phyloP scores from a whole-genome alignment of 1,140 invertebrate species.

The Pentalonia nigronervosa region DNA sequence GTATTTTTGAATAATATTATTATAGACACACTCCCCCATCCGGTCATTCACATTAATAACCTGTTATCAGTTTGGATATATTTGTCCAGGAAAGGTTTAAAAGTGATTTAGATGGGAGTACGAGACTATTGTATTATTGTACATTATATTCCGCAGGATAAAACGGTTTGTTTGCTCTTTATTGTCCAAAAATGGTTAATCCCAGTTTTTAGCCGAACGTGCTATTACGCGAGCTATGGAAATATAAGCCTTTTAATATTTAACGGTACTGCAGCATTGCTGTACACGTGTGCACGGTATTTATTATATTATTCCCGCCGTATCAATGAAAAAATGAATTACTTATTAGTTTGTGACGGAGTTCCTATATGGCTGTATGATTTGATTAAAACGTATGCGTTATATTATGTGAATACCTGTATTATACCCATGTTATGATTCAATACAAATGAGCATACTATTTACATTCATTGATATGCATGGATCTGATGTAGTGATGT shows the following conservation, averaged over 20 bases:
- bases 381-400: neutral
- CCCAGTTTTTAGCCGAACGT: neutral
- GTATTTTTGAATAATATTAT: neutral
- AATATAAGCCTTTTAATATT: constrained; percentile 33
- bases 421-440: neutral
- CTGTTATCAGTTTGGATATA: constrained; percentile 2
- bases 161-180: neutral
- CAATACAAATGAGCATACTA: neutral
- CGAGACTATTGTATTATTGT: neutral
- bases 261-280: neutral
- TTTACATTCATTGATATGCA: neutral
- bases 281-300: neutral
- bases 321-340: neutral
- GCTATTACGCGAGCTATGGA: neutral
- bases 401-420: too few relatives aligned
- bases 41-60: neutral
- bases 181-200: constrained; percentile 35
- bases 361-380: neutral
- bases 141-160: neutral
- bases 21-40: neutral
- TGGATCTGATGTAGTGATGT: neutral
- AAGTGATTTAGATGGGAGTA: neutral
- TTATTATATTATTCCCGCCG: neutral
- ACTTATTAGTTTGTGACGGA: neutral
- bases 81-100: constrained; percentile 14